Evolutionary conservation across 2,797 vertebrate species (phyloP).

Genomic region (Dromococcyx pavoninus): DNA sequence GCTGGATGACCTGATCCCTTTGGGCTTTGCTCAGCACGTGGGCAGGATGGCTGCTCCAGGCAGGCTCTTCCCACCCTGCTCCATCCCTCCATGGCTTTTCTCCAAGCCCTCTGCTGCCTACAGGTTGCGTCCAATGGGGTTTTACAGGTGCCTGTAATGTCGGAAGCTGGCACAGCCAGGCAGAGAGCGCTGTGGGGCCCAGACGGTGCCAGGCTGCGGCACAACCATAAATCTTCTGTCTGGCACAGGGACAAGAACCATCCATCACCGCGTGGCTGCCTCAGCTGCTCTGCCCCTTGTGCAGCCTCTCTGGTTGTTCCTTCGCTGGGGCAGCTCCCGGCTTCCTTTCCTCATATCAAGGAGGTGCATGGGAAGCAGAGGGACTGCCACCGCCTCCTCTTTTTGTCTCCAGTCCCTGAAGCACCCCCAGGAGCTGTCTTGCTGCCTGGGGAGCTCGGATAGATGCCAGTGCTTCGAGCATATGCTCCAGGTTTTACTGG

Average conservation of each 20-base stretch:
- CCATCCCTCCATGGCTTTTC: neutral
- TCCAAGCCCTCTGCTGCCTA: neutral
- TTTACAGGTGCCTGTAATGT: neutral
- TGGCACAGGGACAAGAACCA: neutral
- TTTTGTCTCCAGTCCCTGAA: neutral
- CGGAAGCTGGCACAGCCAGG: neutral
- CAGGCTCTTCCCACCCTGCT: neutral
- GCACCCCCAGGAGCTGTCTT: neutral
- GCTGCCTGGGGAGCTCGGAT: neutral
- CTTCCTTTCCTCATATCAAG: neutral
- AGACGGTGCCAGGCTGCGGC: neutral
- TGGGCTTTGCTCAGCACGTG: neutral
- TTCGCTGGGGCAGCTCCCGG: neutral
- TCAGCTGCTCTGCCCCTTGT: fast-evolving
- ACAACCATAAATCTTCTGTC: neutral
- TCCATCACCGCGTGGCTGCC: neutral
- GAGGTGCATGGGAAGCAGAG: neutral
- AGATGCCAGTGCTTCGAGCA: neutral
- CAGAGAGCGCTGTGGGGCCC: neutral
- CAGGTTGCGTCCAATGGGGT: neutral
- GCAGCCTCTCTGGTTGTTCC: neutral
- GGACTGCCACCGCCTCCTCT: neutral
- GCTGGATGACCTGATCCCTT: neutral
- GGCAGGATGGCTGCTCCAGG: neutral
- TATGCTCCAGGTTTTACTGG: neutral